Evolutionary conservation across 2,888 invertebrate genomes (phyloP).

Genomic region (Periphyllus acericola): DNA sequence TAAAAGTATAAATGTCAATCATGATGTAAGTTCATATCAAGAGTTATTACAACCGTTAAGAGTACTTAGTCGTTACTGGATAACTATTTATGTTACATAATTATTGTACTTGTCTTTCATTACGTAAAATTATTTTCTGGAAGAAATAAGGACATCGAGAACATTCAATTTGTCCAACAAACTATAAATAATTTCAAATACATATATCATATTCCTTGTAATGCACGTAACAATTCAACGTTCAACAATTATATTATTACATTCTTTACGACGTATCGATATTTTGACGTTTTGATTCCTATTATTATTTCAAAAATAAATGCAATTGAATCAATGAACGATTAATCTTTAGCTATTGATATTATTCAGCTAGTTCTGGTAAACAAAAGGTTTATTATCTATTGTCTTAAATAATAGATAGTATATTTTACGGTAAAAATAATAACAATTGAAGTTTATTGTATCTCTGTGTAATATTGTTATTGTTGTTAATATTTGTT

Average conservation of each 20-base stretch:
- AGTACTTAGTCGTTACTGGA: not conserved
- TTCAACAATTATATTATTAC: too few relatives aligned
- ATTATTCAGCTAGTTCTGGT: conserved; percentile 5
- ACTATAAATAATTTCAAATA: too few relatives aligned
- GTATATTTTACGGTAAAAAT: conserved; percentile 13
- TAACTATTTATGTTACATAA: not conserved
- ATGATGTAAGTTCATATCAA: not conserved
- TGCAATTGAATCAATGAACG: not conserved
- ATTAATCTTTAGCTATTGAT: conserved; percentile 2
- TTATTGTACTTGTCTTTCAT: not conserved
- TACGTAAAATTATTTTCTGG: not conserved
- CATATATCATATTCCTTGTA: too few relatives aligned
- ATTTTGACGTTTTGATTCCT: too few relatives aligned
- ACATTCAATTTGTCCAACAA: not conserved
- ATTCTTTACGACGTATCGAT: too few relatives aligned
- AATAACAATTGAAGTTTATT: conserved; percentile 31
- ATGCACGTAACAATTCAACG: too few relatives aligned
- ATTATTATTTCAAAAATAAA: too few relatives aligned
- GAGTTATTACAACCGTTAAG: not conserved
- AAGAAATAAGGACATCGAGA: not conserved
- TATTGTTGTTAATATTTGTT: conserved; percentile 2
- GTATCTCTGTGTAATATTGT: not conserved
- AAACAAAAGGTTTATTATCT: conserved; percentile 16
- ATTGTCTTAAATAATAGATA: conserved; percentile 34
- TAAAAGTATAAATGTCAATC: not conserved